A percentile compares a stretch with the other conserved stretches of the same genome.
Conservation (phyloP, 2,888 invertebrate genomes). For the Caenorhabditis zanzibari region DNA sequence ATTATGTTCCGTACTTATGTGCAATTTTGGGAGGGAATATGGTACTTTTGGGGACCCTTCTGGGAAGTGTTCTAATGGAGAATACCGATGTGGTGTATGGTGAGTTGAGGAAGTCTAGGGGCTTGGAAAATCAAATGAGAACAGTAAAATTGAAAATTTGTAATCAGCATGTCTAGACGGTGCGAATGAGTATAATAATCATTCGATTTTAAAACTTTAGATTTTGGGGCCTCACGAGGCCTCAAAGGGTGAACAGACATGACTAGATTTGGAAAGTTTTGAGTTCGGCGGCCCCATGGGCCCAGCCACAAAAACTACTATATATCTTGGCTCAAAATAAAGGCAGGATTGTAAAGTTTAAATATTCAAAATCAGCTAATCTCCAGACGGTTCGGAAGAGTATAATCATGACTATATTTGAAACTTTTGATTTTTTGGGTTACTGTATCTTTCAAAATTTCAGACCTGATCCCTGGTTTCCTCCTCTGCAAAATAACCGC, state of each 20-base stretch:
- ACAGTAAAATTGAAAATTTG: no score
- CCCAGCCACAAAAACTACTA: no score
- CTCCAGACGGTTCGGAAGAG: no score
- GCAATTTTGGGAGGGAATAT: slow-evolving; percentile 67
- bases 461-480: slow-evolving; percentile 64
- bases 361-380: no score
- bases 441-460: neutral
- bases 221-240: neutral
- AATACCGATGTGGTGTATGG: slow-evolving; percentile 51
- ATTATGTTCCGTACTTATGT: slow-evolving; percentile 63
- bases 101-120: slow-evolving; percentile 18
- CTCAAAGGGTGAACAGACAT: no score
- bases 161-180: neutral
- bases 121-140: no score
- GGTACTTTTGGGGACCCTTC: slow-evolving; percentile 45
- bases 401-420: no score
- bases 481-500: slow-evolving; percentile 70
- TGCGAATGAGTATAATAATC: neutral
- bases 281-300: no score
- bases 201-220: neutral
- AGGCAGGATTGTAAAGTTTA: no score
- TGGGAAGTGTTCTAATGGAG: slow-evolving; percentile 56
- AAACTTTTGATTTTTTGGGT: no score
- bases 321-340: no score
- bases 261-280: no score